Evolutionary conservation across 2,888 invertebrate genomes (phyloP).

Genomic region (Cordylochernes scorpioides): DNA sequence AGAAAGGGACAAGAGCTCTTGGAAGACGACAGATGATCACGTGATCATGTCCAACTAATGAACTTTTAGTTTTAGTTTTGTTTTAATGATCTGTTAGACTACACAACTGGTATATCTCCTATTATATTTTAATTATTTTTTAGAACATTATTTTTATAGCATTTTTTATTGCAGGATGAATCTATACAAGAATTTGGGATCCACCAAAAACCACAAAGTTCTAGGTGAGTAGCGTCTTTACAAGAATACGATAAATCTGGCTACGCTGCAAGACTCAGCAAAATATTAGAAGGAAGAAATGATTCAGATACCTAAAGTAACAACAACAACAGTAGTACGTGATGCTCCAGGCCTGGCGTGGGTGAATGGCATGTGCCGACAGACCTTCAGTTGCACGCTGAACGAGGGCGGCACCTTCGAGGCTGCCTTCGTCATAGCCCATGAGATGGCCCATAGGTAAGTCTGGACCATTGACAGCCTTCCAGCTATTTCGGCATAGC

Average conservation of each 20-base stretch:
- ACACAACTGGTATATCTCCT: too few relatives aligned
- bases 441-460: conserved; percentile 22
- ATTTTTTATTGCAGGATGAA: conserved; percentile 9
- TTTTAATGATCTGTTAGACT: too few relatives aligned
- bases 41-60: too few relatives aligned
- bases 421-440: conserved; percentile 21
- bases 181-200: conserved; percentile 13
- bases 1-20: too few relatives aligned
- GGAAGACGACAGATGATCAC: too few relatives aligned
- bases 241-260: too few relatives aligned
- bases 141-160: too few relatives aligned
- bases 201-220: conserved; percentile 14
- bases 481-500: not conserved
- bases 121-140: too few relatives aligned
- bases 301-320: not conserved
- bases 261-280: too few relatives aligned
- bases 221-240: conserved; percentile 11
- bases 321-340: not conserved
- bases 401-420: conserved; percentile 22
- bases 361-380: conserved; percentile 22
- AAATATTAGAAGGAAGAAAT: not conserved
- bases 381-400: conserved; percentile 20
- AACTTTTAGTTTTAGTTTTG: too few relatives aligned
- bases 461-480: not conserved
- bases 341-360: conserved; percentile 18